These are phyloP conservation scores for Alligator mississippiensis DNA, from an alignment of 2,113 vertebrate genomes.

Conservation along the genomic window DNA sequence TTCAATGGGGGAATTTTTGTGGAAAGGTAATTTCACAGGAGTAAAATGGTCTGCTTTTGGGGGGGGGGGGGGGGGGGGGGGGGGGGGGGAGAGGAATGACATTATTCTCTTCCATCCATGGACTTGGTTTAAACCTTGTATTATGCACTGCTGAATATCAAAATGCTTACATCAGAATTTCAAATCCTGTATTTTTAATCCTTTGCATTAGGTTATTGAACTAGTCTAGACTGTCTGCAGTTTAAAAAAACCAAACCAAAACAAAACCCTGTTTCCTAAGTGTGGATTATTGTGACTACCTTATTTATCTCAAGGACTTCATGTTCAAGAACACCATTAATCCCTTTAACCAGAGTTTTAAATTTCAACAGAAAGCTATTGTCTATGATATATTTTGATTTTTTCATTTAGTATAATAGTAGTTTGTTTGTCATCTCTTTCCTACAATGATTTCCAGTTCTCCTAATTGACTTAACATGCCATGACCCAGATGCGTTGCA, in stretches of 20 bases:
- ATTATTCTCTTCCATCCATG: neutral
- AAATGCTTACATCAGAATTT: neutral
- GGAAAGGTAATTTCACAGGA: neutral
- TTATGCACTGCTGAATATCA: neutral
- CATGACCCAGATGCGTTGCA: neutral
- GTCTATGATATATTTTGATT: neutral
- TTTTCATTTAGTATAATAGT: neutral
- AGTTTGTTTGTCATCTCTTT: neutral
- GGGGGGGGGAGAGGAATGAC: too few species aligned
- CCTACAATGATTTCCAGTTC: neutral
- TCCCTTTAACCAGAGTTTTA: neutral
- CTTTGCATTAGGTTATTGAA: neutral
- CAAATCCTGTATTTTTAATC: neutral
- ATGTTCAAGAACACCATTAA: neutral
- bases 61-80: too few species aligned
- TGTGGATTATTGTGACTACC: neutral
- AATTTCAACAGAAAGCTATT: neutral
- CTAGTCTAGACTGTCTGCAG: neutral
- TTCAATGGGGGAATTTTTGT: neutral
- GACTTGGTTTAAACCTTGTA: neutral
- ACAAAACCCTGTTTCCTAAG: neutral
- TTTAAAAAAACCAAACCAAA: neutral
- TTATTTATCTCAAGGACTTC: neutral
- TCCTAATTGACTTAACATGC: neutral
- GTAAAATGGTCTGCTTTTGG: neutral